Conservation (phyloP, 1,140 invertebrate species). For the Sitobion miscanthi region DNA sequence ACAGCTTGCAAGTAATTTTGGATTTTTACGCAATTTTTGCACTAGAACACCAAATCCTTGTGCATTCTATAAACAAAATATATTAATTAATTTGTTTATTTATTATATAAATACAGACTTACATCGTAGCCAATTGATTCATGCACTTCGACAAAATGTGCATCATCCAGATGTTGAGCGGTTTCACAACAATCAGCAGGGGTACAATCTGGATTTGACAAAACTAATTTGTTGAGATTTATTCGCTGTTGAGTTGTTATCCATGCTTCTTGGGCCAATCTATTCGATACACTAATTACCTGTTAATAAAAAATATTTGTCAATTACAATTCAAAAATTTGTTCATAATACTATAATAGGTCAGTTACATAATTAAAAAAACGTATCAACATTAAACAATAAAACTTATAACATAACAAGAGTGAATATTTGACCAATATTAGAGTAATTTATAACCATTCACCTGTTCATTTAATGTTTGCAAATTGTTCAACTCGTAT, state of each 20-base stretch:
- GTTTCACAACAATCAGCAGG: constrained; percentile 77
- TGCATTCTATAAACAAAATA: constrained; percentile 65
- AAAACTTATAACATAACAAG: not conserved
- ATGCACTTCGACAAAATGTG: constrained; percentile 86
- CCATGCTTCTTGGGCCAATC: constrained; percentile 83
- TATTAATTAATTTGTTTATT: constrained; percentile 53
- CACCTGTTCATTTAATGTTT: constrained; percentile 76
- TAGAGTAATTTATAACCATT: not conserved
- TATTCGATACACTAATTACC: constrained; percentile 70
- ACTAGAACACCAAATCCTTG: constrained; percentile 81
- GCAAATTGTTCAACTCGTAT: constrained; percentile 75
- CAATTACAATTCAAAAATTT: not conserved
- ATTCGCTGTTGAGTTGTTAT: constrained; percentile 86
- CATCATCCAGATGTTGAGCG: constrained; percentile 78
- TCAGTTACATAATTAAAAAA: not conserved
- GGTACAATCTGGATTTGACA: constrained; percentile 75
- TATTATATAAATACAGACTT: constrained; percentile 59
- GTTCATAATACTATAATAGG: not conserved
- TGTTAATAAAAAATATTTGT: constrained; percentile 60
- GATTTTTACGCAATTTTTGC: constrained; percentile 77
- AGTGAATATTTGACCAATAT: not conserved
- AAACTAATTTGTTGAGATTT: constrained; percentile 81
- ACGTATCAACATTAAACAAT: not conserved
- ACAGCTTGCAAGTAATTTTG: constrained; percentile 80
- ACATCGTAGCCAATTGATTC: constrained; percentile 83